Evolutionary conservation across 1,140 invertebrate genomes (phyloP), one percentile per base, ranked within the genome.

Genomic region (Drosophila kohkoa): DNA sequence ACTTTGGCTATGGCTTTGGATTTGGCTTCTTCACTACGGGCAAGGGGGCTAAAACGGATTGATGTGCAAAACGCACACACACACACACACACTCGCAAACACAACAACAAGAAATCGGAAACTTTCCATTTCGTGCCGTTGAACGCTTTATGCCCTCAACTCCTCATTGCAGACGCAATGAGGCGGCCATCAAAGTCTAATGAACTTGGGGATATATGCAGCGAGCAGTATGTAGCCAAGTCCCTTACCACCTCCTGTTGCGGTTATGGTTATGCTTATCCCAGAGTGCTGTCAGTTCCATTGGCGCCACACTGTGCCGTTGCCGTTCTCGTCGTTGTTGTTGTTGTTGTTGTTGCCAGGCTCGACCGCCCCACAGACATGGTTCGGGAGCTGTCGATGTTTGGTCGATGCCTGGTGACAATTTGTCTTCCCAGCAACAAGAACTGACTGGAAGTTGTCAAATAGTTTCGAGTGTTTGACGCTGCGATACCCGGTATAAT

Each of bases 401-500:
- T 88, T 88, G 83, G 77, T 88, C 83, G 83, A 88, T 88, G 81
- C 80, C 63, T 67, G 83, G 77, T 88, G 83, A 88, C 85, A 89
- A 89, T 75, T 88, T 88, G 55, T 81, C 77, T 75, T 57, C 48
- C 15, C 20, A 48, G 13, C 6, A 32, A 57, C 32, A 49, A 65
- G 30, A 66, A 65, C 13, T 20, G 32, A n/a, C 41, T 7, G n/a
- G n/a, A 13, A 43, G 41, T 4, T n/a, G 35, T 8, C 8, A 3
- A 43, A 38, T 5, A 43, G 3, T 4, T 4, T 3, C 11, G 41
- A 13, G 41, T 43, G 41, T 43, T 43, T 13, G n/a, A 43, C 41
- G n/a, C 11, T n/a, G 4, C 3, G 41, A 13, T 43, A 43, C 41
- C 41, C 41, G 41, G 20, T 25, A 25, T 4, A 25, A 25, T 4